Conservation (phyloP, 2,888 invertebrate genomes). For the Mylabris sibirica region DNA sequence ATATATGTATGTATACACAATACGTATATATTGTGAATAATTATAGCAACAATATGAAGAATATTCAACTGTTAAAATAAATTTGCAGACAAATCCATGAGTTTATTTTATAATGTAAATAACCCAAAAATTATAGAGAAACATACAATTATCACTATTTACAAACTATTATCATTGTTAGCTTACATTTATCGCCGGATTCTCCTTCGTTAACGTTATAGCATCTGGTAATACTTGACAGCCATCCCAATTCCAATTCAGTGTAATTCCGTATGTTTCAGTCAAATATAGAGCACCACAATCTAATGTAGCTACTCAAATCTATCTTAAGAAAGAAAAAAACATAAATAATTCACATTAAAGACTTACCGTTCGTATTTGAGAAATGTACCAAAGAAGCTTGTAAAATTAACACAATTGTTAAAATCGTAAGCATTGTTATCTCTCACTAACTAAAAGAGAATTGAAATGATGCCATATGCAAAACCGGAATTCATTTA, state of each 20-base stretch:
- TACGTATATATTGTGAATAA: neutral
- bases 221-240: constrained; percentile 50
- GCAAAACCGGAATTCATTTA: neutral
- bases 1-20: neutral
- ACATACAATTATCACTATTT: neutral
- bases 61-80: neutral
- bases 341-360: neutral
- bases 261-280: constrained; percentile 55
- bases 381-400: neutral
- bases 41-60: neutral
- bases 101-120: neutral
- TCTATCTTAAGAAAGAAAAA: neutral
- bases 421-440: neutral
- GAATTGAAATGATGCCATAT: neutral
- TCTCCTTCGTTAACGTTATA: constrained; percentile 48
- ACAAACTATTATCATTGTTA: neutral
- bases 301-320: neutral
- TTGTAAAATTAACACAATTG: neutral
- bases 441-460: neutral
- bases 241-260: constrained; percentile 60
- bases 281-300: constrained; percentile 59
- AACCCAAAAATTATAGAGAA: neutral
- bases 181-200: constrained; percentile 42
- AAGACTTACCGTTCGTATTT: neutral
- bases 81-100: neutral